A percentile compares a stretch with the other conserved stretches of the same genome.
These are phyloP conservation scores for Anguilla japonica DNA, from an alignment of 2,113 vertebrate genomes.

Conservation along the genomic window DNA sequence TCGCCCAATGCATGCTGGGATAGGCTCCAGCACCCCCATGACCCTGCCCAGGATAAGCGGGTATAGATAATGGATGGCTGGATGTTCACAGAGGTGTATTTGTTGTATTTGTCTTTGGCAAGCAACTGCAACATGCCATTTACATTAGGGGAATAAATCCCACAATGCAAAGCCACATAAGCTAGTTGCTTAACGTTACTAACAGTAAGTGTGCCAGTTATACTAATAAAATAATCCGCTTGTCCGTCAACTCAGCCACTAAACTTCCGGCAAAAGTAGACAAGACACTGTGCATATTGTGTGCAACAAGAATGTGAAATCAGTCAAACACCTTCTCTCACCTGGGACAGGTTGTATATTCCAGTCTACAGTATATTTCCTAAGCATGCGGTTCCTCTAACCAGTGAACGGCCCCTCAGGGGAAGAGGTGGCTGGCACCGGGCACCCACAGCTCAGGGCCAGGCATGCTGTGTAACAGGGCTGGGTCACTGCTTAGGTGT, in stretches of 20 bases:
- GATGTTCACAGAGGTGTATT: background rate
- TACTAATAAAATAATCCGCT: background rate
- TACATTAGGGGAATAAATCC: background rate
- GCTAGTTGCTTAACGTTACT: background rate
- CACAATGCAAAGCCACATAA: background rate
- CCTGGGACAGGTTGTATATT: background rate
- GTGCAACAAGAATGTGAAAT: background rate
- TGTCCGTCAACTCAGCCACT: background rate
- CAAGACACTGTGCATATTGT: background rate
- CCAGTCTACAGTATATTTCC: background rate
- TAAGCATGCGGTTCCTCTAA: too few species aligned
- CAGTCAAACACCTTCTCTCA: background rate
- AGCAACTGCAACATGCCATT: background rate
- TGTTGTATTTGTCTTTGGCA: background rate
- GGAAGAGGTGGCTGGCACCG: background rate
- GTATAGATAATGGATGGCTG: too few species aligned
- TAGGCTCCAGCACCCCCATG: too few species aligned
- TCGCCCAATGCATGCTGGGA: too few species aligned
- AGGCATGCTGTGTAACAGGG: background rate
- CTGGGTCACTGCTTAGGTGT: background rate
- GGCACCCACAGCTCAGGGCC: background rate
- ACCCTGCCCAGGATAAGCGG: too few species aligned
- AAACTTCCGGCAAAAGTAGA: too few species aligned
- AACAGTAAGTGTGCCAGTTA: background rate
- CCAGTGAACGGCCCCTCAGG: background rate